These are phyloP conservation scores for Benitochromis conjunctus DNA, from an alignment of 2,113 vertebrate species.

Conservation along the genomic window DNA sequence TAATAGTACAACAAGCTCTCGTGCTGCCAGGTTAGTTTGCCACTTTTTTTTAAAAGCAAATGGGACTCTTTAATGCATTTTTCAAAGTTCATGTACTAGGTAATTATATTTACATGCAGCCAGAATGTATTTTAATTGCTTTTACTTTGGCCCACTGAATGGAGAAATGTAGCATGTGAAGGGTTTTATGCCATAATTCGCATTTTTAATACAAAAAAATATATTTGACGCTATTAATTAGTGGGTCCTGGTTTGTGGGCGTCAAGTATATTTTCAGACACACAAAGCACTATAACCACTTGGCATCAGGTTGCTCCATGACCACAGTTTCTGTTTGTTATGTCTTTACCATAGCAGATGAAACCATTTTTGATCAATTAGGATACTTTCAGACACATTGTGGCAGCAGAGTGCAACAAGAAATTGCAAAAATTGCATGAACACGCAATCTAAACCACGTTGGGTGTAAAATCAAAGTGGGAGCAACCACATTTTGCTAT, in stretches of 20 bases:
- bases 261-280: not conserved
- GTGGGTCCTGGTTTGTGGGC: not conserved
- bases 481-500: not conserved
- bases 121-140: not conserved
- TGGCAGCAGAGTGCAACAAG: not conserved
- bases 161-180: not conserved
- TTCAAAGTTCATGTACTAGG: fast-evolving
- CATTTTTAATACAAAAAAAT: not conserved
- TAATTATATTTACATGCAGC: not conserved
- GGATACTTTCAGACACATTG: not conserved
- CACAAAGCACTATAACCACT: not conserved
- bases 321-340: not conserved
- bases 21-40: slow-evolving; percentile 67
- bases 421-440: not conserved
- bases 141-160: not conserved
- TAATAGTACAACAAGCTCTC: slow-evolving; percentile 65
- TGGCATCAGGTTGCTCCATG: not conserved
- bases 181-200: not conserved
- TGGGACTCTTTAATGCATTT: not conserved
- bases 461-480: not conserved
- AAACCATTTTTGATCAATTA: not conserved
- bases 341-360: not conserved
- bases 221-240: not conserved
- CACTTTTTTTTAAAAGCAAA: not conserved
- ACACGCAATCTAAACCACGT: not conserved